Base-by-base conservation (phyloP, 2,888 invertebrate genomes). In the Candidula unifasciata region DNA sequence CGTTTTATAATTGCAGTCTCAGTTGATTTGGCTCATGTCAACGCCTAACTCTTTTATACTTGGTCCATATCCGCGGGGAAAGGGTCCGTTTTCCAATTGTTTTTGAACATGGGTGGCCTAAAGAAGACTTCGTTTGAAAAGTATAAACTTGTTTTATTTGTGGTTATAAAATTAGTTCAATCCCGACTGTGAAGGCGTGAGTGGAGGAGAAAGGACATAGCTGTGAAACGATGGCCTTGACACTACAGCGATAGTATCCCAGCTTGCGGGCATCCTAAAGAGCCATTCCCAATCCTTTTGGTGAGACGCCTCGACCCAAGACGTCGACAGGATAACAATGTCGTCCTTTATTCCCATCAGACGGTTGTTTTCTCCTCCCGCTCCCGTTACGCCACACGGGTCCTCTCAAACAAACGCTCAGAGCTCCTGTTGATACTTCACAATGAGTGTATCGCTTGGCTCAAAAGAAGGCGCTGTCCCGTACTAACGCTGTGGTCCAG, bases 391-490 rank as follows among this genome's bases (percentile, higher is more conserved):
- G 30, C 35, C 60, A 3, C 77, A 27, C 54, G 60, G 60, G 57
- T 37, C 78, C 37, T 78, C 66, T n/a, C 37, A 66, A 44, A 78
- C 64, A 78, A 78, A 64, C 44, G 16, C 78, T 2, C 16, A 30
- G 78, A 37, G 44, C 78, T 78, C 78, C 44, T n/a, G 78, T 44
- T 64, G 78, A 66, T 66, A 64, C 78, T 27, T 78, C 78, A n/a
- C 35, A 66, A 60, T 66, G 37, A 33, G 37, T 44, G 66, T 78
- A 37, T 24, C 21, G 71, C 3, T 21, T 21, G 33, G n/a, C 24
- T 30, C 33, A 1, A 27, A 18, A 73, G 21, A 35, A 35, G 44
- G 44, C 44, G 44, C 6, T 44, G 44, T 44, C 44, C 44, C 44
- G 44, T 44, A 13, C 44, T 1, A 44, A 44, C 44, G 44, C 35